Base-by-base conservation (phyloP, 1,140 invertebrate genomes). In the Bombyx mandarina region DNA sequence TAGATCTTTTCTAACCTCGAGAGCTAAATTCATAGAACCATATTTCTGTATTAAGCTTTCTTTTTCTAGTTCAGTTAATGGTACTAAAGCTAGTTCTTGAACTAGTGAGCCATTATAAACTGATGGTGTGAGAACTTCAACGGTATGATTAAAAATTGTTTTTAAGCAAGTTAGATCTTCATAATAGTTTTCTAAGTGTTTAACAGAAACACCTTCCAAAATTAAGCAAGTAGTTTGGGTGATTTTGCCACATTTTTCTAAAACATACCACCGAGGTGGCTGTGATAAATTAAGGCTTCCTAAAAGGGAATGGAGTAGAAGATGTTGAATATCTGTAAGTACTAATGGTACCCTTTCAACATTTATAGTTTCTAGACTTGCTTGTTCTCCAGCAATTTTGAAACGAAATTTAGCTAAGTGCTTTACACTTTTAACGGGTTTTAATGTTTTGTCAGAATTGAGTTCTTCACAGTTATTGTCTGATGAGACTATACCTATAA, bases 251-350 rank as follows among this genome's bases (percentile, higher is more conserved):
- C 90, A 91, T 79, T 94, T 94, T 53, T 96, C 92, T 10, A 97
- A 78, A 12, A 88, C 82, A 88, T 95, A 97, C 96, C 96, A 98
- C 64, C 95, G 89, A 35, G 90, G 87, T 12, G 93, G 90, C 49
- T 86, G 75, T 58, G 92, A 92, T 22, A 93, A 91, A 50, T 93
- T 92, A 45, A 92, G 82, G 66, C 93, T 91, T 6, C 93, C 93
- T 52, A 94, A 86, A 56, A 96, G 77, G 1, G 94, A 93, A 78
- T 93, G 93, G 68, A 97, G 82, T 5, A 97, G 71, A 52, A 97
- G 87, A 87, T 96, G 92, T 77, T 97, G 95, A 57, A 97, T 77
- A 79, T 97, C 96, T 47, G 91, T 92, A 0, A 96, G 86, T 74
- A 95, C 93, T 62, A 98, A 88, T 7, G 96, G 95, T 51, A 93